These are phyloP conservation scores for Gouania willdenowi DNA, from an alignment of 2,797 vertebrate genomes.

Conservation along the genomic window DNA sequence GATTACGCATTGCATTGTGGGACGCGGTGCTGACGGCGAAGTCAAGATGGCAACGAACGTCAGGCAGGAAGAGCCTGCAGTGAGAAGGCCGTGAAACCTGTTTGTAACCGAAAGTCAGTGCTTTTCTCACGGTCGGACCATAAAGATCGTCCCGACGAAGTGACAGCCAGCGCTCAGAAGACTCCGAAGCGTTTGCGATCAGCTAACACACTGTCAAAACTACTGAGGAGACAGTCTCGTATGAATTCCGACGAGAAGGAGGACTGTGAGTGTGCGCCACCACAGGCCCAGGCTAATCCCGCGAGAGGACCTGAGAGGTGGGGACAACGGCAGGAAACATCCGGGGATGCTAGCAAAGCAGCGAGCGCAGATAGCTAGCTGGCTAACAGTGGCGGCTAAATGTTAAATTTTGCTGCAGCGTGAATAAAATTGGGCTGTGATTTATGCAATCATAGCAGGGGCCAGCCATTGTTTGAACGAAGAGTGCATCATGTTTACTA, in stretches of 20 bases:
- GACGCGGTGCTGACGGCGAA: constrained; percentile 51
- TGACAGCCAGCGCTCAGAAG: constrained; percentile 19
- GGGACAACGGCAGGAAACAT: constrained; percentile 43
- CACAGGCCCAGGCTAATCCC: constrained; percentile 75
- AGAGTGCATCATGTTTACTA: too few relatives aligned
- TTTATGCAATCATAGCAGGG: too few relatives aligned
- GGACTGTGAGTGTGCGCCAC: constrained; percentile 81
- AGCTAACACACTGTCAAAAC: constrained; percentile 44
- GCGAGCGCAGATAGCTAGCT: not conserved
- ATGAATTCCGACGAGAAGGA: constrained; percentile 80
- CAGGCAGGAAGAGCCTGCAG: constrained; percentile 49
- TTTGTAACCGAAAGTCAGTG: constrained; percentile 27
- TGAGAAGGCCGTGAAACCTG: constrained; percentile 67
- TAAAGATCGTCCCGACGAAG: too few relatives aligned
- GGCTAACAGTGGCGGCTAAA: too few relatives aligned
- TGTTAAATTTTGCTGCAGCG: too few relatives aligned
- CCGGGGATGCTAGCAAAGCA: constrained; percentile 35
- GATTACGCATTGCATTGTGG: constrained; percentile 69
- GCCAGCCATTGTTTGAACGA: too few relatives aligned
- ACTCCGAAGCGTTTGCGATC: constrained; percentile 29
- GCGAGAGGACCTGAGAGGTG: constrained; percentile 66
- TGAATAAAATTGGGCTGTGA: too few relatives aligned
- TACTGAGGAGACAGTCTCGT: constrained; percentile 72
- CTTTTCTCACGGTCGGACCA: too few relatives aligned
- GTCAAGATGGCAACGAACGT: constrained; percentile 74